Evolutionary conservation across 2,113 vertebrate genomes (phyloP), one percentile per base, ranked within the genome.

Genomic region (Xiphophorus hellerii): DNA sequence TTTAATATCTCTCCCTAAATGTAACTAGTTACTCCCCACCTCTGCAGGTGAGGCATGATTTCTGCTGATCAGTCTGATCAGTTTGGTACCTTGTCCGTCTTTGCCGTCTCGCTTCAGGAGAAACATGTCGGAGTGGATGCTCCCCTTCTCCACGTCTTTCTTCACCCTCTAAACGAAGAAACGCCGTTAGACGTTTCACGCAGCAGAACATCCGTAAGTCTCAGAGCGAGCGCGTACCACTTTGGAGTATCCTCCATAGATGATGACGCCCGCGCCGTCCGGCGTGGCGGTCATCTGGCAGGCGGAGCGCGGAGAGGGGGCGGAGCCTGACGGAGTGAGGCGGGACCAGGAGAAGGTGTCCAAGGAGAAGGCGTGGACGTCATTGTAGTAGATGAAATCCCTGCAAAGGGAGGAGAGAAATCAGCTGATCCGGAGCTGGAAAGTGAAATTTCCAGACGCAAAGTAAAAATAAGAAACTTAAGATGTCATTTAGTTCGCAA

Each of bases 171-270:
- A 86, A 9, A 83, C 69, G 67, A 81, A 79, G 74, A 76, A 15
- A 44, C 1, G 66, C 66, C 78, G 25, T 33, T 1, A 51, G 9
- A 33, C 4, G 27, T 28, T 7, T 62, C 27, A 27, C 3, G 62
- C 44, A 6, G 17, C 0, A 4, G 61, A 0, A 62, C 12, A 17
- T 8, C 33, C 2, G 0, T 0, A 11, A 0, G 11, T 0, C 13
- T 31, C 10, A 44, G 33, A 61, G n/a, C 3, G 13, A 13, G 14
- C 29, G 79, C 94, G 37, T 71, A 99, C 98, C 94, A 96, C 93
- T 84, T 99, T 99, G 20, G 96, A 98, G 92, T 99, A 99, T 60
- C 98, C 98, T 0, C 98, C 98, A 0, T 99, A 99, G 90, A 99
- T 74, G 76, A 97, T 48, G 27, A 98, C 63, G 4, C 88, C 82